Conservation (phyloP, 2,113 vertebrate species). For the Nymphicus hollandicus region DNA sequence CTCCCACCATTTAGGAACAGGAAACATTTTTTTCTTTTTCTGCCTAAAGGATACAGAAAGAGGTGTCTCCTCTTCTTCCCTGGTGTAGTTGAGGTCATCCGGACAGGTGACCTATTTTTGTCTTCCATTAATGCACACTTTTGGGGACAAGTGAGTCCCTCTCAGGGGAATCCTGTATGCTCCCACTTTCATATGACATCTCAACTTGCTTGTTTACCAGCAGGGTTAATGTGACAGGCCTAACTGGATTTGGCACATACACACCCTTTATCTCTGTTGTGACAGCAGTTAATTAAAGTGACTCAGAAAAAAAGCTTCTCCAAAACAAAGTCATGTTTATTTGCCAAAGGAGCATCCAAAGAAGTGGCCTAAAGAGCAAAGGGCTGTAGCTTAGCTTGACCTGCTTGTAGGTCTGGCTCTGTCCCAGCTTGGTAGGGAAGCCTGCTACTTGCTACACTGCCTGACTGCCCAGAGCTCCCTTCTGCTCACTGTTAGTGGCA, state of each 20-base stretch:
- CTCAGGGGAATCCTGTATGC: background rate
- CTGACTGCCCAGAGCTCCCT: background rate
- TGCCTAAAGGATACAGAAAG: background rate
- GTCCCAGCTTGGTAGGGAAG: background rate
- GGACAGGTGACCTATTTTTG: background rate
- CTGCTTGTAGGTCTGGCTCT: background rate
- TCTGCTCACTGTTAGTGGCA: background rate
- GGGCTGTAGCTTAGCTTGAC: background rate
- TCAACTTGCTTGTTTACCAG: background rate
- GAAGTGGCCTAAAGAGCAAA: background rate
- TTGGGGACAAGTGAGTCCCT: background rate
- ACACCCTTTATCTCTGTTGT: slow-evolving; percentile 61
- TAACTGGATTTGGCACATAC: slow-evolving; percentile 39
- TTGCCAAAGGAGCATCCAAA: background rate
- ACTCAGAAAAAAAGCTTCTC: slow-evolving; percentile 40
- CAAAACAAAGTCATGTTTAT: background rate
- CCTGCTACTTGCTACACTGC: background rate
- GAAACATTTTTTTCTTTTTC: background rate
- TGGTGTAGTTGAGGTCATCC: background rate
- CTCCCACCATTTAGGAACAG: background rate
- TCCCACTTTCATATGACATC: slow-evolving; percentile 17
- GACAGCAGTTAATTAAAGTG: slow-evolving; percentile 58
- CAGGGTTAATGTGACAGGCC: slow-evolving; percentile 10
- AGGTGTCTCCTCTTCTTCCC: background rate
- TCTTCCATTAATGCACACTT: background rate